Evolutionary conservation across 2,797 vertebrate species (phyloP).

Genomic region (Heteromormyrus szaboi): DNA sequence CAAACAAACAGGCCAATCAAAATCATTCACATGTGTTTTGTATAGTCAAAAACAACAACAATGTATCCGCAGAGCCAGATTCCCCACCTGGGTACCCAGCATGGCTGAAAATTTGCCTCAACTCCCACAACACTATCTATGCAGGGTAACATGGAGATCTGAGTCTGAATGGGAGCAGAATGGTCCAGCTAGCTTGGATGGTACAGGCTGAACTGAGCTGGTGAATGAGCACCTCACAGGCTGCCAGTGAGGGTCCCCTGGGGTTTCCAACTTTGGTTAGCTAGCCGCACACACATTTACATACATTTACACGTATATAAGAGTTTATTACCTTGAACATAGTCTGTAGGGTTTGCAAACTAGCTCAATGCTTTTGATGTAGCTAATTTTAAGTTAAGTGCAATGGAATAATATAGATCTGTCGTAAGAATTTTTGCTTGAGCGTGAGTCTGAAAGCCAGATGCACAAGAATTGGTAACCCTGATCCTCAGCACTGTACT

Average conservation of each 20-base stretch:
- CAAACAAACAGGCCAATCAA: slow-evolving; percentile 4
- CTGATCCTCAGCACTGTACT: neutral
- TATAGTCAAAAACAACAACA: neutral
- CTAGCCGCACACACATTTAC: neutral
- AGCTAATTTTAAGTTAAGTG: neutral
- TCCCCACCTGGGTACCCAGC: neutral
- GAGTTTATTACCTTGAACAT: neutral
- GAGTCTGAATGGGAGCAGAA: neutral
- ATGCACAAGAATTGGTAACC: neutral
- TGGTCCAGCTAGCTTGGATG: neutral
- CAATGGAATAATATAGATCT: neutral
- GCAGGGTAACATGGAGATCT: neutral
- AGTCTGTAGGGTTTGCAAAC: neutral
- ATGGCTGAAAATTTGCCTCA: neutral
- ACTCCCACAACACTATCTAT: neutral
- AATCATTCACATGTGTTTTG: neutral
- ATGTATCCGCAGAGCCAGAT: neutral
- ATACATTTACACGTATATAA: neutral
- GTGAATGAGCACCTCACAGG: neutral
- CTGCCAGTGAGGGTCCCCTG: neutral
- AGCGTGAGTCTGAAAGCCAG: neutral
- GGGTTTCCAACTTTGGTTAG: neutral
- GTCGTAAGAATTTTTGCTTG: neutral
- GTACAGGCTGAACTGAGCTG: neutral
- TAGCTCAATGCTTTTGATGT: neutral